A percentile compares a stretch with the other conserved stretches of the same genome.
Evolutionary conservation across 1,140 invertebrate species (phyloP).

Genomic region (Drosophila azteca): DNA sequence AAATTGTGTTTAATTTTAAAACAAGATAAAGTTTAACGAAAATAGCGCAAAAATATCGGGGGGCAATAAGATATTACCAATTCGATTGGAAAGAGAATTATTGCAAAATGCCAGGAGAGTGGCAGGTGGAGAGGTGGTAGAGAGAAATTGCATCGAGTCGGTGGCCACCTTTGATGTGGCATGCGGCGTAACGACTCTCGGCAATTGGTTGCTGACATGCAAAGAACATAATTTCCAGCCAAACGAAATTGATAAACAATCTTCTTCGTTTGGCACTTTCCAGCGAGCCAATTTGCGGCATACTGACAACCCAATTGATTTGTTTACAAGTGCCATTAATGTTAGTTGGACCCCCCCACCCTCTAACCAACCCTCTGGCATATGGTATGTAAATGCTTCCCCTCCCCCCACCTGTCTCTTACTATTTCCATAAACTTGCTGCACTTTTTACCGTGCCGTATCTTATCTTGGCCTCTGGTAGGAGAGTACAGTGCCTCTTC

Average conservation of each 20-base stretch:
- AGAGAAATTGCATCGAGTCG: constrained; percentile 51
- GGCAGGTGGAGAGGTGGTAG: background rate
- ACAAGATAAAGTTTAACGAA: constrained; percentile 62
- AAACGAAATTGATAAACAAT: constrained; percentile 72
- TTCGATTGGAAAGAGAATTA: constrained; percentile 57
- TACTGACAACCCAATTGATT: constrained; percentile 64
- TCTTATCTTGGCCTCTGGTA: constrained; percentile 49
- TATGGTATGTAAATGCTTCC: constrained; percentile 59
- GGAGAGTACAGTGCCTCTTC: constrained; percentile 17
- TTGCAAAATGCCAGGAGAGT: constrained; percentile 36
- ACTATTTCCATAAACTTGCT: constrained; percentile 57
- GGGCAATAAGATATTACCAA: constrained; percentile 56
- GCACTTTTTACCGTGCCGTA: constrained; percentile 66
- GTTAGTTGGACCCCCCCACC: constrained; percentile 34
- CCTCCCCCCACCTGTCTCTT: constrained; percentile 1
- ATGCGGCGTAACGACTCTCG: constrained; percentile 34
- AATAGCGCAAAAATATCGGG: constrained; percentile 49
- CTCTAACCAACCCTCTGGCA: too few species aligned
- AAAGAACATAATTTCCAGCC: constrained; percentile 78
- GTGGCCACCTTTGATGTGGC: constrained; percentile 49
- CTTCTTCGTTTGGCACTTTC: constrained; percentile 65
- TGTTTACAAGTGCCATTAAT: constrained; percentile 80
- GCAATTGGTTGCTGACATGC: constrained; percentile 81
- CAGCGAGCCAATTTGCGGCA: constrained; percentile 69
- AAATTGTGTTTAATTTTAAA: constrained; percentile 76